These are phyloP conservation scores for Chaunax sp. DNA, from an alignment of 2,797 vertebrate genomes.

Conservation along the genomic window DNA sequence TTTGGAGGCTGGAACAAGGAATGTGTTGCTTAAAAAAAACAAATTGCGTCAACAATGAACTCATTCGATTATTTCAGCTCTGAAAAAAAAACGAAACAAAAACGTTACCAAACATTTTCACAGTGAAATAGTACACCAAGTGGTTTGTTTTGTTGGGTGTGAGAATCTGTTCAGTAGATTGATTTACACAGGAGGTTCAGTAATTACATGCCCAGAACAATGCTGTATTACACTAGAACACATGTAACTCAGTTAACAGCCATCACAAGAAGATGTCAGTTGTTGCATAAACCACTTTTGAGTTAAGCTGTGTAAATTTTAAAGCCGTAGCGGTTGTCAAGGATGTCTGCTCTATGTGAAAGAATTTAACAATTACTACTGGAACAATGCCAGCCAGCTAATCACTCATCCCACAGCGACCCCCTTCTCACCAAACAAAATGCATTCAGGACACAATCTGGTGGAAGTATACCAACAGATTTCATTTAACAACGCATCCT, in stretches of 20 bases:
- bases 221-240: not conserved
- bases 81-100: not conserved
- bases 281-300: not conserved
- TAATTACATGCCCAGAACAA: not conserved
- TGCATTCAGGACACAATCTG: not conserved
- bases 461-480: too few relatives aligned
- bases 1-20: too few relatives aligned
- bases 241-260: not conserved
- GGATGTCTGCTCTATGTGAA: not conserved
- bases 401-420: conserved; percentile 23
- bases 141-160: too few relatives aligned
- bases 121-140: not conserved
- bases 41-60: too few relatives aligned
- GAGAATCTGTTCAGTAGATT: not conserved
- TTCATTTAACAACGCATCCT: too few relatives aligned
- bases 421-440: conserved; percentile 5
- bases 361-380: conserved; percentile 1
- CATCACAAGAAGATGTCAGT: too few relatives aligned
- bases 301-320: too few relatives aligned
- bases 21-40: too few relatives aligned
- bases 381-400: conserved; percentile 6
- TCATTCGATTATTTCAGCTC: not conserved
- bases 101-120: not conserved
- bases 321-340: not conserved
- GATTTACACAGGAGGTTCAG: not conserved